A percentile compares a stretch with the other conserved stretches of the same genome.
phyloP scores from a whole-genome alignment of 1,140 invertebrate genomes.

The Mylabris phalerata region DNA sequence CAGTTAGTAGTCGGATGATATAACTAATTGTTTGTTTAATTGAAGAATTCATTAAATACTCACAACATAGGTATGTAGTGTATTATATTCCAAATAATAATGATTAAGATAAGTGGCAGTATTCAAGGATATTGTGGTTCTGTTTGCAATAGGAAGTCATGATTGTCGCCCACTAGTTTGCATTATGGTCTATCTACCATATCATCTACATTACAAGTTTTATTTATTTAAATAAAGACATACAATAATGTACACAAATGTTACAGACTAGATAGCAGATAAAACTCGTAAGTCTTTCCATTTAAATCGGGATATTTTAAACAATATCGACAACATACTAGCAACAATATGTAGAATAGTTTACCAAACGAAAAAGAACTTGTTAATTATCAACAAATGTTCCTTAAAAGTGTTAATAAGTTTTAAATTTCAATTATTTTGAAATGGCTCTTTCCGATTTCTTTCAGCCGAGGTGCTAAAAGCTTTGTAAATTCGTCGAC shows the following conservation, averaged over 20 bases:
- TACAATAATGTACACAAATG: slow-evolving; percentile 5
- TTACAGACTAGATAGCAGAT: slow-evolving; percentile 8
- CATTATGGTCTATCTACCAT: slow-evolving; percentile 18
- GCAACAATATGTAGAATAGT: no score
- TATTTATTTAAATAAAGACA: slow-evolving; percentile 16
- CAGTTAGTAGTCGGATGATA: no score
- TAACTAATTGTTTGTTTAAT: no score
- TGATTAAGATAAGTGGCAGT: slow-evolving; percentile 21
- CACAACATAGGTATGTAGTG: background rate
- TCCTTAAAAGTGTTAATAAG: no score
- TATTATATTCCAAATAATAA: background rate
- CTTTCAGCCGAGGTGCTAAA: no score
- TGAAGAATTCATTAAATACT: no score
- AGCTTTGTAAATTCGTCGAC: no score
- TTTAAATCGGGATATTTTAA: background rate
- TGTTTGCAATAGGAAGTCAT: slow-evolving; percentile 17
- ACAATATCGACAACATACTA: no score
- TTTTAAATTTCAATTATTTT: no score
- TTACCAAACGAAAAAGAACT: no score
- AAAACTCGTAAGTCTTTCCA: slow-evolving; percentile 13
- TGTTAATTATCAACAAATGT: no score
- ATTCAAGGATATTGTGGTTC: slow-evolving; percentile 14
- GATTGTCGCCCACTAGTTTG: slow-evolving; percentile 19
- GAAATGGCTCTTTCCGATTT: no score
- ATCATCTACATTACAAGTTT: slow-evolving; percentile 12